phyloP scores from a whole-genome alignment of 2,113 vertebrate genomes.

The Dolichallabes microphthalmus region DNA sequence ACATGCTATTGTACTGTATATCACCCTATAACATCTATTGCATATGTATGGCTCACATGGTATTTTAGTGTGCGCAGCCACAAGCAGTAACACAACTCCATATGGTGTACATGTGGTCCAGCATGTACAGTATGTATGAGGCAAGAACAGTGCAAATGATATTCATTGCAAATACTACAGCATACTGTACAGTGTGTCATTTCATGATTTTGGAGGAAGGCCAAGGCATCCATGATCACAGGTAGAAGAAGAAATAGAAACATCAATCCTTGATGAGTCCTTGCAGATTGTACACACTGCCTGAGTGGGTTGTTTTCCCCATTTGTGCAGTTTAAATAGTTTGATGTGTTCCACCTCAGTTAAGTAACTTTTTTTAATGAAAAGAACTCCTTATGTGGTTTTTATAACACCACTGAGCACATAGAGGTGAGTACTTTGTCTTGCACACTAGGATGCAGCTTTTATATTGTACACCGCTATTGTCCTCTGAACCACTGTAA shows the following conservation, averaged over 20 bases:
- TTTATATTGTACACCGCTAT: background rate
- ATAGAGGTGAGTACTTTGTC: background rate
- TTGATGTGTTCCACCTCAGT: background rate
- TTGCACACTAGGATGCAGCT: background rate
- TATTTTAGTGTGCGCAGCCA: background rate
- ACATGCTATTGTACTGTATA: too few species aligned
- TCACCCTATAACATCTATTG: too few species aligned
- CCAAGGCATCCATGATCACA: background rate
- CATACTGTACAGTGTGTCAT: background rate
- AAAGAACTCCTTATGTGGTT: background rate
- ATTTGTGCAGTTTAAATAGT: background rate
- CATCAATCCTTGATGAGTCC: background rate
- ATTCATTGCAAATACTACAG: background rate
- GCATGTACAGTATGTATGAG: background rate
- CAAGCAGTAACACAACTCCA: background rate
- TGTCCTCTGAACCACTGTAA: background rate
- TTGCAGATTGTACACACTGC: background rate
- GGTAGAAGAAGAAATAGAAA: background rate
- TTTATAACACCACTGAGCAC: background rate
- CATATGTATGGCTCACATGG: too few species aligned
- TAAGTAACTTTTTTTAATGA: background rate
- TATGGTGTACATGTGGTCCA: constrained; percentile 1
- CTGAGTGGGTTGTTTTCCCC: too few species aligned
- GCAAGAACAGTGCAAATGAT: background rate
- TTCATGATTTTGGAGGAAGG: background rate